Evolutionary conservation across 2,888 invertebrate species (phyloP), one percentile per base, ranked within the genome.

Genomic region (Heliconius hortense): DNA sequence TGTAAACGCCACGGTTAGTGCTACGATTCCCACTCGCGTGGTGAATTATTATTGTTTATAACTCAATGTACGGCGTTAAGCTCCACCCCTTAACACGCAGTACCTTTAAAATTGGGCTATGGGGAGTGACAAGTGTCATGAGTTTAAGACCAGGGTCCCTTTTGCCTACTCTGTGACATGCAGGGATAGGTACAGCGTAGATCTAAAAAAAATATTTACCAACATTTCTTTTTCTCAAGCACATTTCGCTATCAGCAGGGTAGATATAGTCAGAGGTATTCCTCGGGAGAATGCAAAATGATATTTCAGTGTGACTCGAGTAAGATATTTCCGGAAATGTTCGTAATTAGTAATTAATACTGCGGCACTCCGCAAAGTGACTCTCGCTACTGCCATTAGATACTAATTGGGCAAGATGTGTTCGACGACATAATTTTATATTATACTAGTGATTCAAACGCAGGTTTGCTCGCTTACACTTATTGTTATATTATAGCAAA

Each of bases 311-410:
- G 28, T 5, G 53, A 72, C 24, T 15, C 11, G 26, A 28, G 53
- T 48, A 72, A 72, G 64, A 26, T 64, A 63, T 64, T 48, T 72
- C 31, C 48, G 26, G 26, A 35, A 64, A 63, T 63, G 48, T 24
- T 60, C 15, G 26, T 60, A 62, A 75, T 69, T 68, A 59, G 62
- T 69, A 74, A 74, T 74, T 76, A 76, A 76, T 69, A 73, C 10
- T 76, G 82, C 73, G 82, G 80, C 77, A 81, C 80, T 73, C 76
- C 82, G 77, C 85, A 84, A 85, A 81, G 85, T 86, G 87, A 85
- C 85, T 83, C 76, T 77, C 74, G 74, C 59, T 56, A 21, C 56
- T 28, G 11, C 74, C 74, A 75, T 75, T 71, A 75, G 72, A 43
- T 43, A 26, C 71, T 71, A 71, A 71, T 71, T 71, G 71, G 39